Base-by-base conservation (phyloP, 1,140 invertebrate species). In the Drosophila paulistorum region DNA sequence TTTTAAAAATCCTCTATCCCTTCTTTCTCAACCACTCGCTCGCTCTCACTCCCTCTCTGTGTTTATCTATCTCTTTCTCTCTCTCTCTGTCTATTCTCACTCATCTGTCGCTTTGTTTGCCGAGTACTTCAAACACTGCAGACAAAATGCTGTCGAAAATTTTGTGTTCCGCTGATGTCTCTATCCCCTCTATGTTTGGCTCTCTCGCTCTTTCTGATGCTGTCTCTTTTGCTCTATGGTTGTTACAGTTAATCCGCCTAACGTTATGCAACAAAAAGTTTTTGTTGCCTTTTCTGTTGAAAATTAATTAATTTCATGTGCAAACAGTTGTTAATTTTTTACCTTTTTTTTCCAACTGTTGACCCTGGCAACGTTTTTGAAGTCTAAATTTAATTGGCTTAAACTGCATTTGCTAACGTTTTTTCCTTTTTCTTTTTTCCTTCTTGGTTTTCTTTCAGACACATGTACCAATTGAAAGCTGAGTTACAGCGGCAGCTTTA, bases 301-400 rank as follows among this genome's bases (percentile, higher is more conserved):
- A 85, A 85, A 85, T 81, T 85, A 85, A 85, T 85, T 85, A 85
- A 85, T 85, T 85, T 85, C 61, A 85, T 78, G 71, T 78, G 81
- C 81, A 85, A 85, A 85, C 81, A 79, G 72, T 83, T 68, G 74
- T 81, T 80, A 77, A 73, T 73, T 68, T 73, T 73, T 39, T 30
- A 11, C 13, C 14, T 33, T 39, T 55, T 39, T 48, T 17, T 7
- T 1, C 26, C 58, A 1, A 59, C 54, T 51, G 17, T 11, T 39
- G 30, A 59, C 62, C 61, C 26, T 58, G 41, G 66, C 17, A 61
- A 76, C 58, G 61, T 79, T 54, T 54, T 68, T 72, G 39, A 65
- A 54, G 67, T 51, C 64, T 61, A 42, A 41, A 65, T 83, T 74
- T 83, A 83, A 83, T 83, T 83, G 79, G 75, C 71, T 72, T 79